Evolutionary conservation across 2,797 vertebrate genomes (phyloP).

Genomic region (Schizothorax lantsangensis): DNA sequence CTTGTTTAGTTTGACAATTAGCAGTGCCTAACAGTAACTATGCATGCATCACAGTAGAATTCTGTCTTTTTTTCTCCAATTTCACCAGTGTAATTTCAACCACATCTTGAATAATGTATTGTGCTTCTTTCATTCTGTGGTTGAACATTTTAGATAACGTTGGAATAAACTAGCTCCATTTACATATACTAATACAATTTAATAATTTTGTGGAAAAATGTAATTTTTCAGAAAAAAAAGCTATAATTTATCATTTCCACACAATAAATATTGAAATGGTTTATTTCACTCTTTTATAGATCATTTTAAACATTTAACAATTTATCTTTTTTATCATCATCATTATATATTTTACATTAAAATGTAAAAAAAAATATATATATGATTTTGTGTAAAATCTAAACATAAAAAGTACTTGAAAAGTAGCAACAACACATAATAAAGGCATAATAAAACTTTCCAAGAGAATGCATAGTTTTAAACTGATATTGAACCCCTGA

Average conservation of each 20-base stretch:
- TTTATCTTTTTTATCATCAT: neutral
- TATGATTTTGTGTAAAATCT: neutral
- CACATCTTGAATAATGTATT: neutral
- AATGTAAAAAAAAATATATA: neutral
- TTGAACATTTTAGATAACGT: neutral
- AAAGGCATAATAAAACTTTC: neutral
- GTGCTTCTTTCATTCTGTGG: constrained; percentile 1
- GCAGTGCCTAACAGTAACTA: neutral
- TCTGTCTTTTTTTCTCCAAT: neutral
- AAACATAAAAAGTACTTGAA: neutral
- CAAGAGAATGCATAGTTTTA: neutral
- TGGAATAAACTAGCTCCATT: neutral
- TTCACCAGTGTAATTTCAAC: neutral
- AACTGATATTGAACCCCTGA: neutral
- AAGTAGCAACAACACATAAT: neutral
- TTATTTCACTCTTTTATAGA: neutral
- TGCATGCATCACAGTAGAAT: too few relatives aligned
- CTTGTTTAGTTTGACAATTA: neutral
- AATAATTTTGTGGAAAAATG: neutral
- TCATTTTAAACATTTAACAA: neutral
- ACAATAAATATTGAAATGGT: neutral
- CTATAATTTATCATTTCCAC: neutral
- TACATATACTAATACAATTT: neutral
- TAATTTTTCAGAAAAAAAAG: too few relatives aligned
- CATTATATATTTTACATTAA: neutral